Evolutionary conservation across 1,140 invertebrate genomes (phyloP).

Genomic region (Aphaenogaster ashmeadi): DNA sequence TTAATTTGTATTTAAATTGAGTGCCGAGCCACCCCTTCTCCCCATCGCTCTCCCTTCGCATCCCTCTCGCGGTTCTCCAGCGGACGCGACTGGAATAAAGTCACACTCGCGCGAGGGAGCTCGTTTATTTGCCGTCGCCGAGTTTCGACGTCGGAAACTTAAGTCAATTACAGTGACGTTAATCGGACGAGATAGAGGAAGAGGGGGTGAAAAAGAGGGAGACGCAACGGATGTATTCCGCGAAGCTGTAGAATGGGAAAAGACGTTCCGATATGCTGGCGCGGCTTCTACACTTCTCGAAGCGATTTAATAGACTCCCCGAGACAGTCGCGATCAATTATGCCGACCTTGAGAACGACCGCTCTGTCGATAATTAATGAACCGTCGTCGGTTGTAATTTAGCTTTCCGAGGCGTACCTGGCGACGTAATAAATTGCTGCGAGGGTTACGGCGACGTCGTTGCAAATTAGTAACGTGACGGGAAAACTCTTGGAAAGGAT

Average conservation of each 20-base stretch:
- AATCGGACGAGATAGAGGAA: conserved; percentile 42
- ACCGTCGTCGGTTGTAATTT: conserved; percentile 54
- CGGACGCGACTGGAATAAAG: conserved; percentile 37
- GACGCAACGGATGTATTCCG: neutral
- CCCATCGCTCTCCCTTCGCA: neutral
- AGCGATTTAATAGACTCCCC: conserved; percentile 46
- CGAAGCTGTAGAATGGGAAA: neutral
- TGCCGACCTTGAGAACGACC: conserved; percentile 34
- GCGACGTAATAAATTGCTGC: conserved; percentile 42
- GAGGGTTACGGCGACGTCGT: neutral
- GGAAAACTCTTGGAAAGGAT: neutral
- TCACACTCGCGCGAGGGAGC: neutral
- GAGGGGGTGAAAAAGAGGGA: neutral
- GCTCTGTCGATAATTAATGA: conserved; percentile 55
- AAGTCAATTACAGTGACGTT: conserved; percentile 58
- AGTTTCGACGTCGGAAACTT: conserved; percentile 62
- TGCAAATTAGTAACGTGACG: neutral
- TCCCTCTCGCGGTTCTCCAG: conserved; percentile 44
- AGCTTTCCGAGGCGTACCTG: conserved; percentile 14
- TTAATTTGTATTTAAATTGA: conserved; percentile 82
- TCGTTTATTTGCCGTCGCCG: conserved; percentile 27
- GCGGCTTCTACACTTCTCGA: neutral
- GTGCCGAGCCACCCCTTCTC: conserved; percentile 46
- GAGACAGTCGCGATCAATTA: conserved; percentile 50
- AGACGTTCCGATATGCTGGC: neutral